Percentiles rank a stretch among this genome's conserved stretches.
Evolutionary conservation across 2,113 vertebrate species (phyloP).

Genomic region (Salvelinus namaycush): DNA sequence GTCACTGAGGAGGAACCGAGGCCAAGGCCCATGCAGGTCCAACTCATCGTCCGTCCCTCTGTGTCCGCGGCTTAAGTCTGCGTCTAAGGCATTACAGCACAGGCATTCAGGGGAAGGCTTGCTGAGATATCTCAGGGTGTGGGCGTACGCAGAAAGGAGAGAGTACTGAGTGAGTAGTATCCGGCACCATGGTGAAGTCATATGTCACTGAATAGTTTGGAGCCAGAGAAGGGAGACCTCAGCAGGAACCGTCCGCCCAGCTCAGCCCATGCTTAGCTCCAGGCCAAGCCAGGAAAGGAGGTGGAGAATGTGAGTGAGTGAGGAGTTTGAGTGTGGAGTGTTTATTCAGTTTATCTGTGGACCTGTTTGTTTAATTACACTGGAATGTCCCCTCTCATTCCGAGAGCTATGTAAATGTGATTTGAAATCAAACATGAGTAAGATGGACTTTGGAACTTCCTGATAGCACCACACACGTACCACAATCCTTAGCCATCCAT

Average conservation of each 20-base stretch:
- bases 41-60: background rate
- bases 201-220: constrained; percentile 36
- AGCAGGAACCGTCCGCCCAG: background rate
- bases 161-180: constrained; percentile 31
- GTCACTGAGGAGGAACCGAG: constrained; percentile 13
- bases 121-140: constrained; percentile 29
- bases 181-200: constrained; percentile 35
- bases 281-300: background rate
- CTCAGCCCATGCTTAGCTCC: too few species aligned
- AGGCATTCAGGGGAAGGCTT: constrained; percentile 31
- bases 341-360: constrained; percentile 54
- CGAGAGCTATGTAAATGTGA: background rate
- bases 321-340: constrained; percentile 14
- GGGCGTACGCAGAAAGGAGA: background rate
- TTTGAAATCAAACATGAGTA: background rate
- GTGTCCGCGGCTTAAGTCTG: background rate
- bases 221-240: constrained; percentile 27
- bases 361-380: constrained; percentile 29
- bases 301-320: constrained; percentile 15
- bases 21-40: background rate
- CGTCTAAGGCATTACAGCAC: constrained; percentile 14
- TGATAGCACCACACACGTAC: background rate
- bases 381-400: constrained; percentile 4
- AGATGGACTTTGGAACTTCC: background rate
- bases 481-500: background rate